These are phyloP conservation scores for Amphiura filiformis DNA, from an alignment of 35 echinoderm and acorn worm genomes.

Conservation along the genomic window DNA sequence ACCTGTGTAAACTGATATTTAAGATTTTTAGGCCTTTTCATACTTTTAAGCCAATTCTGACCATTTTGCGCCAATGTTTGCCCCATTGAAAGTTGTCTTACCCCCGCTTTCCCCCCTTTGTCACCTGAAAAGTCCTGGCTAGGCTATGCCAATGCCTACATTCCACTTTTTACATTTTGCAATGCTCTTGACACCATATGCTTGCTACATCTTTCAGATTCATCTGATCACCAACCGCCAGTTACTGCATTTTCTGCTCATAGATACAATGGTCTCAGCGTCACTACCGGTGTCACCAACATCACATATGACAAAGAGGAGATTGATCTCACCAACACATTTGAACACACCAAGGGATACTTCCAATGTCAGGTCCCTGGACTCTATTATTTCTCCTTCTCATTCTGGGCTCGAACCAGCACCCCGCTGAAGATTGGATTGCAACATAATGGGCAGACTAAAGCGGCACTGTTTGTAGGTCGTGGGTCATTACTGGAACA, in stretches of 20 bases:
- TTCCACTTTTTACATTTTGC: too few species aligned
- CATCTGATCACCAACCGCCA: background rate
- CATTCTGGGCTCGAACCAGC: slow-evolving; percentile 9
- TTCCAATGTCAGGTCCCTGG: background rate
- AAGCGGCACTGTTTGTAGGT: background rate
- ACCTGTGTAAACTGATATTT: too few species aligned
- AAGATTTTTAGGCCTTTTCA: too few species aligned
- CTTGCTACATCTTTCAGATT: background rate
- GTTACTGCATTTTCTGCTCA: background rate
- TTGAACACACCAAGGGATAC: slow-evolving; percentile 1
- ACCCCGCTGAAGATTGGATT: background rate
- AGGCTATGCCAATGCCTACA: too few species aligned
- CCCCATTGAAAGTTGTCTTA: too few species aligned
- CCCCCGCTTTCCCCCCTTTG: too few species aligned
- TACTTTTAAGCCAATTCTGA: too few species aligned
- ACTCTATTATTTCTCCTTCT: background rate
- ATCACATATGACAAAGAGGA: slow-evolving; percentile 12
- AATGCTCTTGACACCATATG: too few species aligned
- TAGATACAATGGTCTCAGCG: background rate
- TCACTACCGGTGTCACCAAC: background rate
- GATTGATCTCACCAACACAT: background rate
- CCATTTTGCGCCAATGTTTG: too few species aligned
- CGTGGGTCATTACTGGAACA: background rate
- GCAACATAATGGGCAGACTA: background rate
- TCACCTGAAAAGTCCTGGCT: too few species aligned